Conservation (phyloP, 2,888 invertebrate genomes). For the Thera obeliscata region DNA sequence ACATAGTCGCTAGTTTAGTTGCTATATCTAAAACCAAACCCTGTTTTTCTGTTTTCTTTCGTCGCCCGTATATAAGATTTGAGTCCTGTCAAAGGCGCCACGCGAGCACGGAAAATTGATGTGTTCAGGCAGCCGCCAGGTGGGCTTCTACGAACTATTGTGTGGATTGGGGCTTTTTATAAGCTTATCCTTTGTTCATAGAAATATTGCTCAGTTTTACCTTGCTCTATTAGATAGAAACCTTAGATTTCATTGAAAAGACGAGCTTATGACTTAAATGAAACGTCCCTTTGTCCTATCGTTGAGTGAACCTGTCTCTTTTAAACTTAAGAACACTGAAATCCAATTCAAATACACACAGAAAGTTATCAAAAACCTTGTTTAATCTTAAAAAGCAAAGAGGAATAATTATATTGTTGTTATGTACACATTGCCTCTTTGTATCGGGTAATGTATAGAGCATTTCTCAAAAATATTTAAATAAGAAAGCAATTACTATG, state of each 20-base stretch:
- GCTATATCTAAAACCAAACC: slow-evolving; percentile 10
- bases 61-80: slow-evolving; percentile 36
- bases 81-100: slow-evolving; percentile 29
- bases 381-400: no score
- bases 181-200: neutral
- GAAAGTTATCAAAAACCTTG: no score
- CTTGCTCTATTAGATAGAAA: neutral
- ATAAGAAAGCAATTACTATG: neutral
- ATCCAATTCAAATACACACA: no score
- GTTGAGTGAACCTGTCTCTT: no score
- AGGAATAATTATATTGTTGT: no score
- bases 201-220: neutral
- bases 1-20: neutral
- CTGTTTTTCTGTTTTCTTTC: slow-evolving; percentile 34
- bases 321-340: no score
- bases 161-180: slow-evolving; percentile 15
- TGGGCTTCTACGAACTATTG: slow-evolving; percentile 4
- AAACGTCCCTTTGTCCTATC: neutral
- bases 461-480: neutral
- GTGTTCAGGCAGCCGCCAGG: slow-evolving; percentile 24
- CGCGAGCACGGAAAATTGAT: slow-evolving; percentile 30
- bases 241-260: neutral
- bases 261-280: neutral
- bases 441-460: no score
- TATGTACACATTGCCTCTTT: no score